Evolutionary conservation across 1,140 invertebrate species (phyloP), one percentile per base, ranked within the genome.

Genomic region (Pseudobourletiella spinata): DNA sequence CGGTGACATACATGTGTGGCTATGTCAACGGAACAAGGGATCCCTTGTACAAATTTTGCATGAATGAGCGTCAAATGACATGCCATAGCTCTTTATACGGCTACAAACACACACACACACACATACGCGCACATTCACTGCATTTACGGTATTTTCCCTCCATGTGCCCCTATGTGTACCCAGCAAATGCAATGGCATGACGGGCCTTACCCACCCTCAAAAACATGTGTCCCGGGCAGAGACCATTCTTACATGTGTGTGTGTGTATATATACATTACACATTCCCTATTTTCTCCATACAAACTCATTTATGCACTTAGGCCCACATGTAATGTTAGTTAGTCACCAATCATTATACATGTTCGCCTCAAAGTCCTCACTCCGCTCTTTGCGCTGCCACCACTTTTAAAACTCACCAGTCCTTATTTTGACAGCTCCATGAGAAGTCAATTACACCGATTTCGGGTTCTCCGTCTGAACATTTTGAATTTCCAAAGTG

Each of bases 41-140:
- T 26, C 25, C 35, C 56, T 58, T 58, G 56, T 55, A 63, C 61
- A 59, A 63, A 63, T 63, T 63, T 63, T 63, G 61, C 61, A 63
- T 63, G 61, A 63, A 58, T 59, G 61, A 57, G 61, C 56, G 61
- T 63, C 56, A 58, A 59, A 63, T 63, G 61, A 63, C 16, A 55
- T 51, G 48, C 6, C 43, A 46, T n/a, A 22, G 4, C 43, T 46
- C 43, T 46, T n/a, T 46, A n/a, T 46, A 46, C 43, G 11, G 35
- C n/a, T 39, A 39, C 35, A 39, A 11, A 11, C n/a, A n/a, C n/a
- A n/a, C n/a, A n/a, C n/a, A 39, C 35, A 11, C n/a, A 11, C n/a
- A 39, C 22, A 22, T 39, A 39, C n/a, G 35, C n/a, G 35, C n/a
- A n/a, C n/a, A n/a, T n/a, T n/a, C n/a, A n/a, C n/a, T n/a, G n/a